Base-by-base conservation (phyloP, 2,888 invertebrate species). In the Liodrosophila aerea region DNA sequence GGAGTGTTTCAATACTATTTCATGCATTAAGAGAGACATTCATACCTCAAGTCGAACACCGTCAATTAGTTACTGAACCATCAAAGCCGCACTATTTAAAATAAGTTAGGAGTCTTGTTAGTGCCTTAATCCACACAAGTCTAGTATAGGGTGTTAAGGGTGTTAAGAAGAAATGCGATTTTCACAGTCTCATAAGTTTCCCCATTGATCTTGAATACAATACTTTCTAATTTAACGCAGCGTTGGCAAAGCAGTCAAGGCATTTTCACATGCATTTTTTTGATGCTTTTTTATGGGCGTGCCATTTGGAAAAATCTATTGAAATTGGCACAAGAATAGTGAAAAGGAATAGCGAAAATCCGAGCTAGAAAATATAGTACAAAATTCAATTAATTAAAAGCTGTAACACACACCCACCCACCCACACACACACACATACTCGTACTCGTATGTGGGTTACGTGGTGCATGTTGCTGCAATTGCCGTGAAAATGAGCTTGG, bases 361-460 rank as follows among this genome's bases (percentile, higher is more conserved):
- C 40, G 9, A 57, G 43, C 57, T 47, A 50, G 51, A 54, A 73
- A 76, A 67, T 73, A 61, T 51, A 44, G 66, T 61, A 64, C 58
- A 58, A 81, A 82, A 85, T 81, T 71, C 78, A 85, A 81, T 81
- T 85, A 81, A 81, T 85, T 85, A 78, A 85, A 82, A 67, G 57
- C 64, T 43, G 64, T 70, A 63, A 72, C 22, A 27, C 53, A 49
- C 37, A 44, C 36, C 33, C 54, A 54, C 50, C 58, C 41, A 58
- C 15, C 51, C 29, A 30, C 30, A 58, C n/a, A 58, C 13, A 13
- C 5, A n/a, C n/a, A 31, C n/a, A n/a, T n/a, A n/a, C n/a, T n/a
- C n/a, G n/a, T n/a, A n/a, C n/a, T n/a, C n/a, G n/a, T n/a, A n/a
- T 44, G 51, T 46, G 45, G 29, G 44, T 59, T 16, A 33, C 7